phyloP scores from a whole-genome alignment of 2,888 invertebrate genomes.

The Spodoptera exigua region DNA sequence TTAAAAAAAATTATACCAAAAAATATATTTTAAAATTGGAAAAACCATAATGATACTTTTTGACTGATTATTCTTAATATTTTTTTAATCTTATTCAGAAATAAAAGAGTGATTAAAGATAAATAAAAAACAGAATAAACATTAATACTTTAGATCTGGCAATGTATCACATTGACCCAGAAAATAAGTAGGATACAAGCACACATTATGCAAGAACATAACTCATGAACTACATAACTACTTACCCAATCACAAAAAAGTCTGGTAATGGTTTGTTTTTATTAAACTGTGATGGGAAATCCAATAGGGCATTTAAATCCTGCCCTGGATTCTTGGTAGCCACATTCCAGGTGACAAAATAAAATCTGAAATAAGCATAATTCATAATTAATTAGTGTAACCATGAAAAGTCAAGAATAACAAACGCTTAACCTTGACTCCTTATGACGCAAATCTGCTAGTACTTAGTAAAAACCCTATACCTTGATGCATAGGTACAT shows the following conservation, averaged over 20 bases:
- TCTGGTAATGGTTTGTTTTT: constrained; percentile 92
- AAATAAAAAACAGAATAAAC: not conserved
- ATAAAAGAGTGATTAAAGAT: not conserved
- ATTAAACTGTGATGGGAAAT: constrained; percentile 90
- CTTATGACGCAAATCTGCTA: constrained; percentile 54
- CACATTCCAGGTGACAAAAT: constrained; percentile 97
- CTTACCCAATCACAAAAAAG: constrained; percentile 95
- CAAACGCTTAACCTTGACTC: constrained; percentile 68
- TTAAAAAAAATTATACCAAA: too few species aligned
- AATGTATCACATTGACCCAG: constrained; percentile 51
- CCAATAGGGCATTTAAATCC: constrained; percentile 92
- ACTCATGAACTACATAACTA: constrained; percentile 38
- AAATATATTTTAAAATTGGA: too few species aligned
- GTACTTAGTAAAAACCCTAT: constrained; percentile 22
- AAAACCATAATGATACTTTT: too few species aligned
- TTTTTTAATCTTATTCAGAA: not conserved
- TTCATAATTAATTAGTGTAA: constrained; percentile 11
- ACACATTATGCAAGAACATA: constrained; percentile 41
- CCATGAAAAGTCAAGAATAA: constrained; percentile 30
- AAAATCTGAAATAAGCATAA: constrained; percentile 89
- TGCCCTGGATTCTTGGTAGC: constrained; percentile 93
- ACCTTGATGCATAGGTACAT: constrained; percentile 6
- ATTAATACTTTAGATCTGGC: constrained; percentile 5
- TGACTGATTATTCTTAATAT: not conserved
- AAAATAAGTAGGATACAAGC: constrained; percentile 48